Base-by-base conservation (phyloP, 2,113 vertebrate species). In the Rhineura floridana region DNA sequence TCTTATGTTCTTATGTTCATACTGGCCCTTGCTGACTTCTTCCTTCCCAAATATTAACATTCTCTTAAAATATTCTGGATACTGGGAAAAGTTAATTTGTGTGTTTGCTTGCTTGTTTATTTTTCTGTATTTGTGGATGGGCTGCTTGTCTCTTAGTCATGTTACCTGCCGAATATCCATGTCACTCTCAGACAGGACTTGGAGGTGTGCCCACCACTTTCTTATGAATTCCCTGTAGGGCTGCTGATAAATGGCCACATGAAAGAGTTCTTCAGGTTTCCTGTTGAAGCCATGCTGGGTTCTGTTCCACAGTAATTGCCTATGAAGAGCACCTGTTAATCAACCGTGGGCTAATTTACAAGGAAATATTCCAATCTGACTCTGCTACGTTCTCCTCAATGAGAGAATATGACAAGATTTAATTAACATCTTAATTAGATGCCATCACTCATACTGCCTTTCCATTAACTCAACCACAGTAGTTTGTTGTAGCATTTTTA, bases 371-470 rank as follows among this genome's bases (percentile, higher is more conserved):
- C 81, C 88, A 92, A 89, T 95, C 92, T 93, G 92, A 91, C 73
- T 92, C 83, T 48, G 65, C 30, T 92, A 85, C 1, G 4, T 87
- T 85, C 92, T 88, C 92, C 82, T 91, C 81, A 85, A 88, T 93
- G 89, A 92, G 86, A 91, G 87, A 84, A 84, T 91, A 93, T 92
- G 91, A 91, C 91, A 93, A 85, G 70, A 93, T 94, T 95, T 94
- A 94, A 94, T 94, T 94, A 94, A 95, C 93, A 93, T 91, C 90
- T 91, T 91, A 90, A 93, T 94, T 93, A 91, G 85, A 85, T 50
- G 86, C 63, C 92, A 85, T 93, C 91, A 86, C 89, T 92, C 90
- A 89, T 92, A 63, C 86, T 39, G 86, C 62, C 80, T 63, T 89
- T 84, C 52, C 23, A 90, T 88, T 86, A 88, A 67, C 2, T 82